Evolutionary conservation across 2,888 invertebrate genomes (phyloP), one percentile per base, ranked within the genome.

Genomic region (Parnassius mnemosyne): DNA sequence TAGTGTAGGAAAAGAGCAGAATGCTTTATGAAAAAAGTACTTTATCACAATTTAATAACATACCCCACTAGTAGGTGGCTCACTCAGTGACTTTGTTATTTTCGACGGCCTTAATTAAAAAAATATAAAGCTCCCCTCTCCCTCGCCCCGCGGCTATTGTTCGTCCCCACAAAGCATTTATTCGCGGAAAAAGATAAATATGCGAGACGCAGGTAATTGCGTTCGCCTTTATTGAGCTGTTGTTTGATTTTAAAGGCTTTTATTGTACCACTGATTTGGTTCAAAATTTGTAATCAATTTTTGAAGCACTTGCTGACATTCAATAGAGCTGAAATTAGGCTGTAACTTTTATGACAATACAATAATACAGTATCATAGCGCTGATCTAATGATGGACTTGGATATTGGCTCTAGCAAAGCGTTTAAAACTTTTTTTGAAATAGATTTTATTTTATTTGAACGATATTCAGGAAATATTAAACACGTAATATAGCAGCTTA

Each of bases 51-150:
- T 80, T 82, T 81, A 85, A 86, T 82, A 83, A 78, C 84, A 83
- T 81, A 84, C 80, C 76, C 81, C 78, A 85, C 87, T 87, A 87
- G 81, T 77, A 74, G 77, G 79, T 74, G 73, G 76, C 76, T 74
- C 41, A 47, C 71, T 75, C 83, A 80, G 84, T 91, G 91, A 92
- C 91, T 92, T 91, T 90, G 90, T 91, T 91, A 89, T 92, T 92
- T 91, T 86, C 84, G 81, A 79, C 81, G 79, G 83, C 73, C 89
- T 91, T 92, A 91, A 92, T 92, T 92, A 92, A 92, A 92, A 92
- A 92, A 89, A 87, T 90, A 89, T 90, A 89, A 87, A 89, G 90
- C 90, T 87, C 81, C 76, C 76, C 71, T 75, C 75, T 67, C 72
- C 66, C 70, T 69, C 73, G 66, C 69, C 76, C 78, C 70, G 71